phyloP scores from a whole-genome alignment of 2,888 invertebrate genomes.

The Ectemnius continuus region DNA sequence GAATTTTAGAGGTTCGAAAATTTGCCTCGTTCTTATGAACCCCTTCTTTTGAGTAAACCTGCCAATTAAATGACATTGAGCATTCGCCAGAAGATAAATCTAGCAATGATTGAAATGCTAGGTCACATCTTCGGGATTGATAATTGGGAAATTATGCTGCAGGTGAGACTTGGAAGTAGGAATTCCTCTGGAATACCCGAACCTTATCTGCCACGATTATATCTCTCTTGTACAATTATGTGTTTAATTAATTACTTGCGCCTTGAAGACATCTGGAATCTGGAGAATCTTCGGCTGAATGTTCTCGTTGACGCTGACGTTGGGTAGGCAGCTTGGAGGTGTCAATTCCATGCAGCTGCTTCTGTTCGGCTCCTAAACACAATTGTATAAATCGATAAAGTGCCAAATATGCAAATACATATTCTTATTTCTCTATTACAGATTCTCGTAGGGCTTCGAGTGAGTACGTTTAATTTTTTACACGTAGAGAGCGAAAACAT shows the following conservation, averaged over 20 bases:
- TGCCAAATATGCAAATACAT: conserved; percentile 1
- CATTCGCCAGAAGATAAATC: no score
- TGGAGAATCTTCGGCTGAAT: conserved; percentile 45
- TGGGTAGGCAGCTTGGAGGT: conserved; percentile 28
- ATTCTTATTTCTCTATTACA: not conserved
- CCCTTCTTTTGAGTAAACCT: no score
- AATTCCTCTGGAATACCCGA: not conserved
- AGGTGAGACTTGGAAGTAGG: not conserved
- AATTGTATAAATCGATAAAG: conserved; percentile 9
- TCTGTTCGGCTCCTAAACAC: no score
- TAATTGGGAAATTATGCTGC: not conserved
- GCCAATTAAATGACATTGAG: no score
- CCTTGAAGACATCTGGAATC: conserved; percentile 46
- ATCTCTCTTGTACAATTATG: conserved; percentile 35
- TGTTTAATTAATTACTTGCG: conserved; percentile 52
- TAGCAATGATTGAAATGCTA: no score
- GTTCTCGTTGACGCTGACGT: conserved; percentile 31
- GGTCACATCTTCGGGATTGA: not conserved
- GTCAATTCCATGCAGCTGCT: conserved; percentile 2
- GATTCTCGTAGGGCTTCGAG: not conserved
- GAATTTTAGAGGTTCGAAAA: no score
- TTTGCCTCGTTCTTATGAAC: no score
- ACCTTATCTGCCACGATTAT: conserved; percentile 8
- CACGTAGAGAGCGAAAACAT: no score
- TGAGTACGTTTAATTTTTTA: no score